A percentile compares a stretch with the other conserved stretches of the same genome.
These are phyloP conservation scores for Pocillopora meandrina DNA, from an alignment of 92 coral and sea anemone species.

Conservation along the genomic window DNA sequence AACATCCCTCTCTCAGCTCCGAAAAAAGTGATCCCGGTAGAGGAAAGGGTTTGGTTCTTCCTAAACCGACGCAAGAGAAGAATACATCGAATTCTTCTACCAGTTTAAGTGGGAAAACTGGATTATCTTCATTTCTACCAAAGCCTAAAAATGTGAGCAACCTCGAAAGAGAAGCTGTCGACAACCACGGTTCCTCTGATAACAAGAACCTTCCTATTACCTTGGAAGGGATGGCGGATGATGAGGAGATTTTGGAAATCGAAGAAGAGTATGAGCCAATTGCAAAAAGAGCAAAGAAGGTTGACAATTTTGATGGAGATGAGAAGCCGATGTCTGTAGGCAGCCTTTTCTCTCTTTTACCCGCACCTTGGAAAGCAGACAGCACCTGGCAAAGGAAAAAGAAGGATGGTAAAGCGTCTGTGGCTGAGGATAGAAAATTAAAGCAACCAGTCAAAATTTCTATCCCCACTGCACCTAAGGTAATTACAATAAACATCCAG, in stretches of 20 bases:
- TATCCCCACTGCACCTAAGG: constrained; percentile 71
- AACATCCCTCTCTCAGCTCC: neutral
- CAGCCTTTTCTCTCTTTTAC: constrained; percentile 87
- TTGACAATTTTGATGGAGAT: neutral
- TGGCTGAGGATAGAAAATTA: constrained; percentile 1
- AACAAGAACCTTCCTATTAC: neutral
- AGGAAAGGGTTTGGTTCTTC: constrained; percentile 14
- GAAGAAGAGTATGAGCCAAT: constrained; percentile 83
- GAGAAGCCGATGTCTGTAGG: constrained; percentile 84
- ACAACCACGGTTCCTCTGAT: neutral
- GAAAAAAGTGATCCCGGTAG: constrained; percentile 3
- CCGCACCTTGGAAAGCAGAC: constrained; percentile 83
- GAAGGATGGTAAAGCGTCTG: constrained; percentile 14
- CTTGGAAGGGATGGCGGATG: constrained; percentile 19
- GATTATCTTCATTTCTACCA: constrained; percentile 56
- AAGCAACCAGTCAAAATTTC: constrained; percentile 83
- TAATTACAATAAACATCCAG: constrained; percentile 11
- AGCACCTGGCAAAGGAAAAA: constrained; percentile 54
- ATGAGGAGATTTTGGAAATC: constrained; percentile 76
- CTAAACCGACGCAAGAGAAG: constrained; percentile 7
- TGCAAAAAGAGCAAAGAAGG: constrained; percentile 45
- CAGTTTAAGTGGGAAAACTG: neutral
- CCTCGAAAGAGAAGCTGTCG: neutral
- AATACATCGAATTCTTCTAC: constrained; percentile 13
- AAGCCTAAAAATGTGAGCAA: constrained; percentile 41